These are phyloP conservation scores for Hippocampus kuda DNA, from an alignment of 2,797 vertebrate genomes.

Conservation along the genomic window DNA sequence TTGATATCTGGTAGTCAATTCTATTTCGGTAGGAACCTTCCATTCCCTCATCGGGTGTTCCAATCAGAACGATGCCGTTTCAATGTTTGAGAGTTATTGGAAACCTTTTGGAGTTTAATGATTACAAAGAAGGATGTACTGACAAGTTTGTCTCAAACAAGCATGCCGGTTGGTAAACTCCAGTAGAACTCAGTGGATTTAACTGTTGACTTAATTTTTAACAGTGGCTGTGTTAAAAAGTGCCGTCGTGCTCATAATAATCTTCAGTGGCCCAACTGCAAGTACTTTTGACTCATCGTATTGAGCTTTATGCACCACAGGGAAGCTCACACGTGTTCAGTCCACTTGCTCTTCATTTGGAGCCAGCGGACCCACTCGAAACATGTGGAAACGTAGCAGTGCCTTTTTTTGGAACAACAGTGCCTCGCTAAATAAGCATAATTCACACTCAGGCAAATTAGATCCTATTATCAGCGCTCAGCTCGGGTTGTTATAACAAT, in stretches of 20 bases:
- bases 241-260: not conserved
- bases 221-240: not conserved
- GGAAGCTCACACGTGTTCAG: not conserved
- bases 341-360: not conserved
- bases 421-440: no score
- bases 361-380: not conserved
- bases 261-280: not conserved
- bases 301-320: not conserved
- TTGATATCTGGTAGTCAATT: not conserved
- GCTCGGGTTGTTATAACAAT: no score
- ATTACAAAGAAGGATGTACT: not conserved
- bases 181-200: not conserved
- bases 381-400: not conserved
- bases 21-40: not conserved
- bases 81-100: not conserved
- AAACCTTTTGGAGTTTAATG: not conserved
- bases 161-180: not conserved
- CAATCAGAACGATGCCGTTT: not conserved
- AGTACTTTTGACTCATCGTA: not conserved
- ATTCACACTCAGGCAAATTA: no score
- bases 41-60: not conserved
- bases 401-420: not conserved
- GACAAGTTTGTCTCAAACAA: not conserved
- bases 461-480: no score
- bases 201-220: not conserved